Evolutionary conservation across 1,140 invertebrate species (phyloP).

Genomic region (Hesperophylax magnus): DNA sequence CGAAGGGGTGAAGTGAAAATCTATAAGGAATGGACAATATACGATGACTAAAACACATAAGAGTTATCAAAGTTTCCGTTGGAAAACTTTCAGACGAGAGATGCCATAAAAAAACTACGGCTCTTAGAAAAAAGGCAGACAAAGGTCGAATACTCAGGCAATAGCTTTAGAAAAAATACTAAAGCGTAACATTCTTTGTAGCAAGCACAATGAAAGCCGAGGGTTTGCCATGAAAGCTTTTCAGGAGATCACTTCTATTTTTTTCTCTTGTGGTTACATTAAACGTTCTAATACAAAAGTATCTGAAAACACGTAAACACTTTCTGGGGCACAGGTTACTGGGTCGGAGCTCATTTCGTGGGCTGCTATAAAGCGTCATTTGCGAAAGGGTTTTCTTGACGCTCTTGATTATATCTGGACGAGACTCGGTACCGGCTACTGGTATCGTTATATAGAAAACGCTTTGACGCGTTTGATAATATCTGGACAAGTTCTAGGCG

Average conservation of each 20-base stretch:
- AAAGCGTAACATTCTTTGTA: conserved; percentile 52
- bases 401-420: too few species aligned
- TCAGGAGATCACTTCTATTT: conserved; percentile 55
- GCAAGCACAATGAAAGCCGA: conserved; percentile 43
- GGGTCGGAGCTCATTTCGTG: neutral
- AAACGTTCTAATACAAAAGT: conserved; percentile 56
- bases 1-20: neutral
- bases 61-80: conserved; percentile 39
- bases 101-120: conserved; percentile 45
- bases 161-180: conserved; percentile 45
- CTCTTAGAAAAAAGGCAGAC: conserved; percentile 48
- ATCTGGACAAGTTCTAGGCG: too few species aligned
- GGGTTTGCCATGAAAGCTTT: conserved; percentile 53
- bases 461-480: too few species aligned
- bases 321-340: conserved; percentile 43
- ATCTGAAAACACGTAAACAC: conserved; percentile 53
- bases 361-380: conserved; percentile 1
- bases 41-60: conserved; percentile 35
- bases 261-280: conserved; percentile 54
- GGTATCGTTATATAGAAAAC: too few species aligned
- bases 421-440: too few species aligned
- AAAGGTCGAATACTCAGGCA: conserved; percentile 48
- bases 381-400: neutral
- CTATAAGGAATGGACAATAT: conserved; percentile 33
- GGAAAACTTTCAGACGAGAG: conserved; percentile 33